Evolutionary conservation across 2,797 vertebrate species (phyloP).

Genomic region (Intellagama lesueurii): DNA sequence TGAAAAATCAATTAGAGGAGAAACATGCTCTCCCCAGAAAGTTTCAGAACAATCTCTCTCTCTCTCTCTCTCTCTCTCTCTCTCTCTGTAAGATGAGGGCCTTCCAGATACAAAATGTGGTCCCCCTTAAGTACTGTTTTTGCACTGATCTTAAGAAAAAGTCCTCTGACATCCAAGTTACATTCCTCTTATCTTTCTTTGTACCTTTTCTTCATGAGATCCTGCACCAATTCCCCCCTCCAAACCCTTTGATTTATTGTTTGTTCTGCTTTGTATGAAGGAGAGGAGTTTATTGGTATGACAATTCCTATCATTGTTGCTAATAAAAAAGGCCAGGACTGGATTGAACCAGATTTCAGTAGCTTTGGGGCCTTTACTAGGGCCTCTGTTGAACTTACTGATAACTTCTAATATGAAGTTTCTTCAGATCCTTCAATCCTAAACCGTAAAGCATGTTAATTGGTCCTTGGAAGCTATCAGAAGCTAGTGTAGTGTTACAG

Average conservation of each 20-base stretch:
- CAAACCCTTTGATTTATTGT: no score
- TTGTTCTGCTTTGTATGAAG: no score
- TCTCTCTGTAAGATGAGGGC: background rate
- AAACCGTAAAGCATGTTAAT: background rate
- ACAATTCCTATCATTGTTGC: no score
- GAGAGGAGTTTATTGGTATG: no score
- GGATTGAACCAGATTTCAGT: no score
- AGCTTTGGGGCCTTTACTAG: no score
- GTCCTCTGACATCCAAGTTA: no score
- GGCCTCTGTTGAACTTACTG: background rate
- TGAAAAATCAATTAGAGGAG: slow-evolving; percentile 56
- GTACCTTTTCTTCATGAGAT: background rate
- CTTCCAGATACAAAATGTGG: no score
- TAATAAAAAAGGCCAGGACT: no score
- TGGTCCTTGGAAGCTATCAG: background rate
- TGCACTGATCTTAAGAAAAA: no score
- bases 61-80: background rate
- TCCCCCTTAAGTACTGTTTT: no score
- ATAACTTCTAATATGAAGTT: background rate
- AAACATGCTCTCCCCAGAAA: slow-evolving; percentile 18
- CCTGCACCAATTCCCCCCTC: background rate
- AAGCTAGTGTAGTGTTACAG: background rate
- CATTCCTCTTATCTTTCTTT: background rate
- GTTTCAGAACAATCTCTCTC: background rate
- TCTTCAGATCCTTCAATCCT: no score